Base-by-base conservation (phyloP, 2,113 vertebrate genomes). In the Entosphenus tridentatus region DNA sequence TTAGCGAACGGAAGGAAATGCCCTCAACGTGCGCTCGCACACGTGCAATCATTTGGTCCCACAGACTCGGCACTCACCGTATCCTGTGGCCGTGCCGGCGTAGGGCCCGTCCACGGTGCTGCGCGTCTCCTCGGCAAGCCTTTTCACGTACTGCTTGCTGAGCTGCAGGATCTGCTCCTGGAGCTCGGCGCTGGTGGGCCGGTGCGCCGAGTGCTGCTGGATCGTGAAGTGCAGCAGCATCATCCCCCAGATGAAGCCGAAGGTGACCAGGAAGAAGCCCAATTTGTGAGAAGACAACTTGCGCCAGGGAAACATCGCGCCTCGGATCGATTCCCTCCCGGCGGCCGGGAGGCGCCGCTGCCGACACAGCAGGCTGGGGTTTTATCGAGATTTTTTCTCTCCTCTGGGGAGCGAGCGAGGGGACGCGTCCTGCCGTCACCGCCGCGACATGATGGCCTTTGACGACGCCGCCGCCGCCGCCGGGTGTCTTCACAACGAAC, bases 221-320 rank as follows among this genome's bases (percentile, higher is more conserved):
- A 98, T 96, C 75, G 93, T 98, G 76, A 98, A 98, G 78, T 98
- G 93, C 68, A 98, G 81, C 73, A 98, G 84, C 93, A 98, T 98
- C 93, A 98, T 96, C 68, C 93, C 93, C 93, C 93, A 98, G 78
- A 98, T 98, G 79, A 98, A 98, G 70, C 93, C 93, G 62, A 96
- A 96, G 81, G 89, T 88, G 79, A 98, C 93, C 56, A 96, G 80
- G 75, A 96, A 95, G 76, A 96, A 95, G 74, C 93, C 92, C 5
- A 98, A 85, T 80, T 96, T 96, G 80, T 96, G 92, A 73, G 92
- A 95, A 1, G 92, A 98, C 72, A 96, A 79, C 78, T 95, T 96
- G 8, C 62, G 62, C 93, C 92, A 96, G 62, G 62, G 62, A n/a
- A 65, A n/a, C 62, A 65, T 39, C 39, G 39, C 39, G 39, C 39